Percentiles rank a stretch among this genome's conserved stretches.
phyloP scores from a whole-genome alignment of 2,113 vertebrate genomes.

The Monarcha castaneiventris region DNA sequence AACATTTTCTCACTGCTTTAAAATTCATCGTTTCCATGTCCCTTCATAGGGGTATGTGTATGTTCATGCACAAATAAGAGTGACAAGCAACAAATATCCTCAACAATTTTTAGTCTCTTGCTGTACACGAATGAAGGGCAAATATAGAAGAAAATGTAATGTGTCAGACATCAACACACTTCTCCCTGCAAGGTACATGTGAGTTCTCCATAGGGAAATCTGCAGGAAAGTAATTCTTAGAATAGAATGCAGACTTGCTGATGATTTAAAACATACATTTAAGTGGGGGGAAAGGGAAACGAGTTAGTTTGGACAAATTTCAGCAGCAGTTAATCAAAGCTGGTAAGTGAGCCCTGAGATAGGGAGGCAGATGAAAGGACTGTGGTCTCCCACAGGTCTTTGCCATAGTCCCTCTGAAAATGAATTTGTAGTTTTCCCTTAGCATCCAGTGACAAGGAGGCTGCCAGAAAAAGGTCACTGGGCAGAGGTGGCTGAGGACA shows the following conservation, averaged over 20 bases:
- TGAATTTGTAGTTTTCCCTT: neutral
- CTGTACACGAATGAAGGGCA: neutral
- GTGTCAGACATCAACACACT: neutral
- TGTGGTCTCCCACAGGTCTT: neutral
- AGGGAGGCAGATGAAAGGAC: neutral
- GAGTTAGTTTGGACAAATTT: neutral
- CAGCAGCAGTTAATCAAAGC: neutral
- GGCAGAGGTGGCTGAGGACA: neutral
- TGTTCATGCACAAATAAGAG: neutral
- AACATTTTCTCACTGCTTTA: constrained; percentile 30
- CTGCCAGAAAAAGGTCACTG: neutral
- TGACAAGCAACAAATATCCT: constrained; percentile 45
- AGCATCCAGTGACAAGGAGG: neutral
- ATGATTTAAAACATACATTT: neutral
- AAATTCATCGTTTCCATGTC: constrained; percentile 30
- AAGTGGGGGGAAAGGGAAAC: neutral
- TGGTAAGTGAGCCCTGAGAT: neutral
- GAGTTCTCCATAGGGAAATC: neutral
- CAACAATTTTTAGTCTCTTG: constrained; percentile 18
- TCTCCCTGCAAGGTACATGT: neutral
- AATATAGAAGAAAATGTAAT: constrained; percentile 12
- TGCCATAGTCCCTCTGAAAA: neutral
- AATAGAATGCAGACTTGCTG: neutral
- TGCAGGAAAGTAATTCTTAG: neutral
- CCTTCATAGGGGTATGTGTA: neutral